Conservation (phyloP, 1,140 invertebrate species). For the Solen grandis region DNA sequence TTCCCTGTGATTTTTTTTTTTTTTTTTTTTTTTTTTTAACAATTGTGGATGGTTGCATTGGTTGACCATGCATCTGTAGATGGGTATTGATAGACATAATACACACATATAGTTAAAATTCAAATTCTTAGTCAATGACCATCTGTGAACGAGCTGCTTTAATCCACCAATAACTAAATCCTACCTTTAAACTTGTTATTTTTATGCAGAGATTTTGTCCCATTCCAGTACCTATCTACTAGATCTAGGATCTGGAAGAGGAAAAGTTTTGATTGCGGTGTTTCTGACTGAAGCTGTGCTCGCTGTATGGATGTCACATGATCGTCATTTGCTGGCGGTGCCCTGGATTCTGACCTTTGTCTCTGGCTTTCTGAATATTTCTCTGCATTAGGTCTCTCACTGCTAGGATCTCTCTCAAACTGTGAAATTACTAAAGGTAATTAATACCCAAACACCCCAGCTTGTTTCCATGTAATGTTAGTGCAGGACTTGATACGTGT, state of each 20-base stretch:
- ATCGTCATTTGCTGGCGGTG: slow-evolving; percentile 2
- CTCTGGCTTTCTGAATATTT: slow-evolving; percentile 23
- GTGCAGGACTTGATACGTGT: neutral
- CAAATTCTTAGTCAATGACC: too few relatives aligned
- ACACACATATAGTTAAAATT: too few relatives aligned
- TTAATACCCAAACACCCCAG: neutral
- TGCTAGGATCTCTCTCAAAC: slow-evolving; percentile 5
- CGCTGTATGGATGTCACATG: neutral
- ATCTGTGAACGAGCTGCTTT: too few relatives aligned
- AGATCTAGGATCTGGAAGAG: slow-evolving; percentile 73
- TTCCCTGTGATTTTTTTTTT: too few relatives aligned
- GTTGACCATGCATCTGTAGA: too few relatives aligned
- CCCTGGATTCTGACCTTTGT: neutral
- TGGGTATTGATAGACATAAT: too few relatives aligned
- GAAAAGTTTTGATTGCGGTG: slow-evolving; percentile 61
- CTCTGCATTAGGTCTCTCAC: slow-evolving; percentile 26
- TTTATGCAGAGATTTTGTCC: slow-evolving; percentile 79
- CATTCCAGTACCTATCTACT: slow-evolving; percentile 81
- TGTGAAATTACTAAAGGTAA: neutral
- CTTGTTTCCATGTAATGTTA: neutral
- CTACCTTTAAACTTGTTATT: slow-evolving; percentile 80
- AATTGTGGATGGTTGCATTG: too few relatives aligned
- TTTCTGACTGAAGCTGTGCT: slow-evolving; percentile 24
- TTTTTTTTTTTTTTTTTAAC: too few relatives aligned
- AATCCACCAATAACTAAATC: too few relatives aligned